Evolutionary conservation across 2,797 vertebrate species (phyloP).

Genomic region (Sternarchorhynchus goeldii): DNA sequence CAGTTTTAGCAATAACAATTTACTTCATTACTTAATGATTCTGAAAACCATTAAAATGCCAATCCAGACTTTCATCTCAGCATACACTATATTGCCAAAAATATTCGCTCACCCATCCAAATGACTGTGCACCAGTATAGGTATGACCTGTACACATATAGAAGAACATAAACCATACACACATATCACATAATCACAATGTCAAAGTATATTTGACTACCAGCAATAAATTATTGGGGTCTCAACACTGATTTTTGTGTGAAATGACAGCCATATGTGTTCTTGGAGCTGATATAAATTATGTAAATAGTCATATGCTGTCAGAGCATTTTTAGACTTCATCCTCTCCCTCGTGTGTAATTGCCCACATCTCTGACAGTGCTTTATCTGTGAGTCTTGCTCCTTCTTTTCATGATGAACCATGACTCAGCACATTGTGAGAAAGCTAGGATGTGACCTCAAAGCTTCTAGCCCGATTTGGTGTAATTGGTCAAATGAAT

Average conservation of each 20-base stretch:
- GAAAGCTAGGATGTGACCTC: slow-evolving; percentile 26
- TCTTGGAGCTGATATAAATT: not conserved
- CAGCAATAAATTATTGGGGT: not conserved
- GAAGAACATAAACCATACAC: not conserved
- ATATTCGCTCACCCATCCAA: too few species aligned
- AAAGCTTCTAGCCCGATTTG: slow-evolving; percentile 16
- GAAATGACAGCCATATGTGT: not conserved
- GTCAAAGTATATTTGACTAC: not conserved
- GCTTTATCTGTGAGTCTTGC: not conserved
- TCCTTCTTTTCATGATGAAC: not conserved
- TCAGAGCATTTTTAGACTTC: not conserved
- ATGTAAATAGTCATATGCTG: slow-evolving; percentile 16
- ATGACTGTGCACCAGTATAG: too few species aligned
- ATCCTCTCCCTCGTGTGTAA: slow-evolving; percentile 23
- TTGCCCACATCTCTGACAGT: slow-evolving; percentile 1
- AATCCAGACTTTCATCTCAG: too few species aligned
- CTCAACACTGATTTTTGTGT: not conserved
- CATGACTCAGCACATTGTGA: slow-evolving; percentile 6
- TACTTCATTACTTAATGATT: not conserved
- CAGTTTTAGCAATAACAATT: not conserved
- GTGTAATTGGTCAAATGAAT: slow-evolving; percentile 18
- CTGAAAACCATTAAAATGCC: too few species aligned
- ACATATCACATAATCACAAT: not conserved
- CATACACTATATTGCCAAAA: too few species aligned
- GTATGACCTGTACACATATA: slow-evolving; percentile 66